phyloP scores from a whole-genome alignment of 2,797 vertebrate genomes.

The Atherinosoma microstoma region DNA sequence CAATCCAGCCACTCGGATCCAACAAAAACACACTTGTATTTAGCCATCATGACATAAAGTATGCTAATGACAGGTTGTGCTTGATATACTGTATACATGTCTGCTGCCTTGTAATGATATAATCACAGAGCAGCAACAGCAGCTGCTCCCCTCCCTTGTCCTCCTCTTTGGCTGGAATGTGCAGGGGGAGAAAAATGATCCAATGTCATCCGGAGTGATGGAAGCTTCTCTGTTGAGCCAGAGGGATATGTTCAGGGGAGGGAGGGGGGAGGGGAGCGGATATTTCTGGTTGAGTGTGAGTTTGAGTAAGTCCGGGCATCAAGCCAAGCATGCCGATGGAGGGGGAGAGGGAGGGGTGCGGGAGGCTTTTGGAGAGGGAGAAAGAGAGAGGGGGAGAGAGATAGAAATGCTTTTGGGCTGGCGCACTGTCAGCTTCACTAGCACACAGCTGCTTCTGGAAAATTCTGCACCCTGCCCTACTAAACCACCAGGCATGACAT shows the following conservation, averaged over 20 bases:
- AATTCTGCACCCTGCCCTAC: constrained; percentile 90
- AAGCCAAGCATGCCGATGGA: constrained; percentile 87
- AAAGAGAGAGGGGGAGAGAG: constrained; percentile 55
- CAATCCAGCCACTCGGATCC: constrained; percentile 47
- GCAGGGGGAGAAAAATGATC: constrained; percentile 84
- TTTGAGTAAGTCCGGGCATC: constrained; percentile 88
- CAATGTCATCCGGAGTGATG: constrained; percentile 87
- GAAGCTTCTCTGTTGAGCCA: constrained; percentile 89
- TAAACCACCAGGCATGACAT: constrained; percentile 91
- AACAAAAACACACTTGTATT: constrained; percentile 67
- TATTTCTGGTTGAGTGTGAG: constrained; percentile 84
- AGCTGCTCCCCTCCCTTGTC: constrained; percentile 69
- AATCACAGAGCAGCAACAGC: constrained; percentile 88
- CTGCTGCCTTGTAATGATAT: constrained; percentile 90
- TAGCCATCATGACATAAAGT: constrained; percentile 73
- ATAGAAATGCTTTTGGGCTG: constrained; percentile 86
- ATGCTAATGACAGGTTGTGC: constrained; percentile 89
- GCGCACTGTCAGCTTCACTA: constrained; percentile 84
- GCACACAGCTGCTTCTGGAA: constrained; percentile 97
- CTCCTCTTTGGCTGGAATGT: constrained; percentile 81
- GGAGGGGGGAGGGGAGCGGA: constrained; percentile 62
- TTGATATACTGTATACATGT: constrained; percentile 89
- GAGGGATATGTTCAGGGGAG: constrained; percentile 83
- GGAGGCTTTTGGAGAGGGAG: constrained; percentile 47
- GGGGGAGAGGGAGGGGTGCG: constrained; percentile 47